Evolutionary conservation across 2,888 invertebrate genomes (phyloP).

Genomic region (Isoperla grammatica): DNA sequence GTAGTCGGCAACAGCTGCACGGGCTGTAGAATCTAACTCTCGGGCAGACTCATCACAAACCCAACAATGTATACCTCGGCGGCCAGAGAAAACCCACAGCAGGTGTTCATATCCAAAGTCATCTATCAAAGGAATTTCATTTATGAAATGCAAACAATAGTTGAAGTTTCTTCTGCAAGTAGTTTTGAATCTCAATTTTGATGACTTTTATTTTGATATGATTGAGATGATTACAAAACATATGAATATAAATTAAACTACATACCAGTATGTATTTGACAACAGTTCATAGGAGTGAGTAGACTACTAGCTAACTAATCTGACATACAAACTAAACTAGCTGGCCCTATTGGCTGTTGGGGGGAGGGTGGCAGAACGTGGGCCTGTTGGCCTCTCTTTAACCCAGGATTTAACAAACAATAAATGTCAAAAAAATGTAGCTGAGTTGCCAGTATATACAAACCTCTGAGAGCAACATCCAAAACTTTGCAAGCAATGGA

Average conservation of each 20-base stretch:
- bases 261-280: slow-evolving; percentile 14
- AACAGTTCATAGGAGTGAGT: no score
- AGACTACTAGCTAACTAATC: no score
- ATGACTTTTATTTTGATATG: no score
- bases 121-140: slow-evolving; percentile 53
- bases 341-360: no score
- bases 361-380: no score
- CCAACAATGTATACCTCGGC: slow-evolving; percentile 99
- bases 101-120: slow-evolving; percentile 94
- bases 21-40: slow-evolving; percentile 61
- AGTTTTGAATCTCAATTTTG: no score
- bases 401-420: background rate
- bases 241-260: background rate
- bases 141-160: no score
- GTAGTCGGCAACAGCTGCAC: slow-evolving; percentile 86
- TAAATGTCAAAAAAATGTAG: background rate
- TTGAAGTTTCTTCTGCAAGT: no score
- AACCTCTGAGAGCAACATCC: slow-evolving; percentile 76
- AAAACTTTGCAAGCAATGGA: slow-evolving; percentile 86
- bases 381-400: no score
- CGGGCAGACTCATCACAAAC: slow-evolving; percentile 86
- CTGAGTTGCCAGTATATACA: background rate
- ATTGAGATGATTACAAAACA: no score
- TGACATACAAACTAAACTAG: no score
- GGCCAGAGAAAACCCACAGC: slow-evolving; percentile 97